Conservation (phyloP, 2,113 vertebrate species). For the Typhlomys cinereus region DNA sequence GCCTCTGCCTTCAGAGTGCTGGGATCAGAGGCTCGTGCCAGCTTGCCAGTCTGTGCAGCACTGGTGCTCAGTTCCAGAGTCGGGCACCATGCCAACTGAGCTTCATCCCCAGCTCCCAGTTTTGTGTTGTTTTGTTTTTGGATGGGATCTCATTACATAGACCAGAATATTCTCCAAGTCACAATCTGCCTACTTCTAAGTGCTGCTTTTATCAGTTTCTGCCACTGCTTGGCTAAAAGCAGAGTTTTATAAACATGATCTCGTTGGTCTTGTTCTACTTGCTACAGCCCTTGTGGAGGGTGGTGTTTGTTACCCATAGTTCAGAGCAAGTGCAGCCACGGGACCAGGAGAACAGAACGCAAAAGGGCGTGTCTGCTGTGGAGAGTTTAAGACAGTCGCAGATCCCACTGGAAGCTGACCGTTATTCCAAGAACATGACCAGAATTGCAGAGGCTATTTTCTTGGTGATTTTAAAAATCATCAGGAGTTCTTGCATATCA, state of each 20-base stretch:
- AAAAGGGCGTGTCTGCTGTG: background rate
- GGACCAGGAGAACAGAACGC: background rate
- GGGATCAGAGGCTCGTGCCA: too few relatives aligned
- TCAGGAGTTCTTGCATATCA: background rate
- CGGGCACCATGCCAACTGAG: too few relatives aligned
- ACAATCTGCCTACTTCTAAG: too few relatives aligned
- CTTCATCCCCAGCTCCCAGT: too few relatives aligned
- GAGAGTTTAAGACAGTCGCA: background rate
- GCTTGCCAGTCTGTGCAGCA: too few relatives aligned
- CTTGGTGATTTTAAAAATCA: slow-evolving; percentile 11
- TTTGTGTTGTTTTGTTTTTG: too few relatives aligned
- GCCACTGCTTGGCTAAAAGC: background rate
- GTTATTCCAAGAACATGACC: background rate
- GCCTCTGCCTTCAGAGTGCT: too few relatives aligned
- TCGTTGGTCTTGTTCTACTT: background rate
- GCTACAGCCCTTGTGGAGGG: background rate
- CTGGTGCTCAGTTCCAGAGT: too few relatives aligned
- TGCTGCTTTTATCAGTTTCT: too few relatives aligned
- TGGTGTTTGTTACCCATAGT: background rate
- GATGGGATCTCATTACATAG: too few relatives aligned
- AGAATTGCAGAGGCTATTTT: background rate
- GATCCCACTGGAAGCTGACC: rapidly evolving
- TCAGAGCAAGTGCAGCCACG: background rate
- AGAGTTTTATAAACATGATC: background rate
- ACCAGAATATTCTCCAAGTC: too few relatives aligned